A percentile compares a stretch with the other conserved stretches of the same genome.
These are phyloP conservation scores for Nebria ingens DNA, from an alignment of 1,140 invertebrate species.

Conservation along the genomic window DNA sequence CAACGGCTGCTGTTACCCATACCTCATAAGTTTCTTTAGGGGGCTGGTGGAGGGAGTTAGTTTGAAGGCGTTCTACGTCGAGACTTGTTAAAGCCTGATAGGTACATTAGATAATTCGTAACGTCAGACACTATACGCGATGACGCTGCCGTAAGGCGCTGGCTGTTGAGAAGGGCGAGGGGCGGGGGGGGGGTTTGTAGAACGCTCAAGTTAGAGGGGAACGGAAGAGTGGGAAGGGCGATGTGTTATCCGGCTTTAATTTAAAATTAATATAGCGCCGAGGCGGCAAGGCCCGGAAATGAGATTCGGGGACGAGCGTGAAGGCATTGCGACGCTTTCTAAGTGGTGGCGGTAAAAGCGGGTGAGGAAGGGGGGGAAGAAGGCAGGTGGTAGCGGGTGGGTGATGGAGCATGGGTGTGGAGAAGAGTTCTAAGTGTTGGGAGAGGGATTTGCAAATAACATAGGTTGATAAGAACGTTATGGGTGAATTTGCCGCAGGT, in stretches of 20 bases:
- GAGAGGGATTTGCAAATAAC: not conserved
- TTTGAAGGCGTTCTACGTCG: not conserved
- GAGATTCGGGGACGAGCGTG: constrained; percentile 36
- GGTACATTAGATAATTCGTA: constrained; percentile 41
- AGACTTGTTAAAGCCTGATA: constrained; percentile 3
- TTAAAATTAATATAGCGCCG: constrained; percentile 51
- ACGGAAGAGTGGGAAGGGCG: constrained; percentile 26
- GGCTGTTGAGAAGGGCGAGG: too few species aligned
- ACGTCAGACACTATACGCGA: too few species aligned
- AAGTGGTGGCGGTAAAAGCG: not conserved
- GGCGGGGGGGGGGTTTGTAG: too few species aligned
- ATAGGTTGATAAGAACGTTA: not conserved
- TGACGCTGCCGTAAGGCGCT: too few species aligned
- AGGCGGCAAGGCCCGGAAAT: constrained; percentile 46
- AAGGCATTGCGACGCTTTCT: constrained; percentile 22
- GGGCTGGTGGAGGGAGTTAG: not conserved
- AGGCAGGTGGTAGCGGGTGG: not conserved
- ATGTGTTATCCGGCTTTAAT: constrained; percentile 45
- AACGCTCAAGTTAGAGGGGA: too few species aligned
- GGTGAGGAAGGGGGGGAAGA: not conserved
- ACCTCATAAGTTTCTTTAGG: too few species aligned
- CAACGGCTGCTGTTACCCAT: not conserved
- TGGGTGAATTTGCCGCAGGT: too few species aligned
- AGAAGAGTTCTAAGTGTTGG: not conserved
- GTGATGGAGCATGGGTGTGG: not conserved